Evolutionary conservation across 2,113 vertebrate genomes (phyloP).

Genomic region (Cheirogaleus medius): DNA sequence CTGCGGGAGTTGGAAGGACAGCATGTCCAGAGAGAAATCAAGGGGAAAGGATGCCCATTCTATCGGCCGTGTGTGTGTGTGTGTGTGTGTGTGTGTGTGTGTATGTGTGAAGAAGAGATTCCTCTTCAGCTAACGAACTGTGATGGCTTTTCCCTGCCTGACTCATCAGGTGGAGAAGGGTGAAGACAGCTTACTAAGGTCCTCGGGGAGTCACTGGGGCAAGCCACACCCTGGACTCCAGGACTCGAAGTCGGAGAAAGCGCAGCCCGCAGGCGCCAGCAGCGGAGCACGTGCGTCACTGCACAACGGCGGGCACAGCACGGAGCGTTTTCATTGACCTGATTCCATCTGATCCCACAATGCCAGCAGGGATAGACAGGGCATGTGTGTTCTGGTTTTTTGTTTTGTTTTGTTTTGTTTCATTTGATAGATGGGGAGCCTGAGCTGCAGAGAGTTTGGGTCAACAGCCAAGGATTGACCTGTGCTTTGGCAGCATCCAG

Average conservation of each 20-base stretch:
- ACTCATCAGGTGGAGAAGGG: neutral
- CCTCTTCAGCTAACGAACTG: neutral
- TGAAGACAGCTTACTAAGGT: neutral
- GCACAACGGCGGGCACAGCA: neutral
- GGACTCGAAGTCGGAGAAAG: neutral
- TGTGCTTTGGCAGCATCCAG: neutral
- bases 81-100: neutral
- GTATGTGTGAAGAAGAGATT: neutral
- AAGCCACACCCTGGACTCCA: neutral
- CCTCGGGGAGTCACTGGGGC: neutral
- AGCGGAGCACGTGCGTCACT: too few relatives aligned
- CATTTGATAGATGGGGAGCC: neutral
- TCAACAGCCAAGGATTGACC: neutral
- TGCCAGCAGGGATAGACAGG: neutral
- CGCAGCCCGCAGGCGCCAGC: neutral
- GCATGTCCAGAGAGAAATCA: neutral
- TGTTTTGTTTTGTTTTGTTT: neutral
- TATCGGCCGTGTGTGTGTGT: neutral
- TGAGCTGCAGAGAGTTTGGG: neutral
- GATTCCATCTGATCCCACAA: neutral
- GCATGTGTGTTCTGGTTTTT: neutral
- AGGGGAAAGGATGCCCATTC: neutral
- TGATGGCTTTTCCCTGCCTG: neutral
- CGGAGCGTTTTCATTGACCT: neutral
- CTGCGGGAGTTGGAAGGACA: neutral